These are phyloP conservation scores for Pyrgilauda ruficollis DNA, from an alignment of 2,113 vertebrate genomes.

Conservation along the genomic window DNA sequence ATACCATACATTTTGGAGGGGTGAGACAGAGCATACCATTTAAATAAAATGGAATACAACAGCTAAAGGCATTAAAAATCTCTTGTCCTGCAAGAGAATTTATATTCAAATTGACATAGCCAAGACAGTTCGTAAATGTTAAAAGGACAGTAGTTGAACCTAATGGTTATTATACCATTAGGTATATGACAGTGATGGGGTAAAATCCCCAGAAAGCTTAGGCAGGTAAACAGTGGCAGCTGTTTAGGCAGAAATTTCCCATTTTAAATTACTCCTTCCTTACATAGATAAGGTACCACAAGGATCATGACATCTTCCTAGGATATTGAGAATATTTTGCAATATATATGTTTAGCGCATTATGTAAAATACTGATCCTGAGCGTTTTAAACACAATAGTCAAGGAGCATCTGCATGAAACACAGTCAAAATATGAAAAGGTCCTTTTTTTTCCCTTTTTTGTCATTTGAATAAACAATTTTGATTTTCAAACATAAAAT, in stretches of 20 bases:
- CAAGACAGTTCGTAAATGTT: background rate
- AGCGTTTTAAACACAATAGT: background rate
- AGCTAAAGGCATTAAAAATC: background rate
- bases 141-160: background rate
- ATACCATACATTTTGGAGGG: too few species aligned
- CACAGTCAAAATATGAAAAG: background rate
- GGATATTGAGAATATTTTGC: background rate
- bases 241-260: background rate
- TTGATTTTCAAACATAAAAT: background rate
- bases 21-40: too few species aligned
- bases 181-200: background rate
- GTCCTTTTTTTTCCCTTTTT: background rate
- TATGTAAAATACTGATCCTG: background rate
- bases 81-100: background rate
- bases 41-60: too few species aligned
- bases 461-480: background rate
- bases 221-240: background rate
- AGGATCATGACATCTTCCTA: background rate
- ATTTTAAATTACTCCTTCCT: background rate
- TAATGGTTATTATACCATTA: background rate
- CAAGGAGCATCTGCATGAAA: background rate
- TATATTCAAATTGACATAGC: background rate
- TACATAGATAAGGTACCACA: background rate
- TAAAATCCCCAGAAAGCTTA: background rate
- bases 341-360: background rate